phyloP scores from a whole-genome alignment of 1,140 invertebrate genomes.

The Pararge aegeria region DNA sequence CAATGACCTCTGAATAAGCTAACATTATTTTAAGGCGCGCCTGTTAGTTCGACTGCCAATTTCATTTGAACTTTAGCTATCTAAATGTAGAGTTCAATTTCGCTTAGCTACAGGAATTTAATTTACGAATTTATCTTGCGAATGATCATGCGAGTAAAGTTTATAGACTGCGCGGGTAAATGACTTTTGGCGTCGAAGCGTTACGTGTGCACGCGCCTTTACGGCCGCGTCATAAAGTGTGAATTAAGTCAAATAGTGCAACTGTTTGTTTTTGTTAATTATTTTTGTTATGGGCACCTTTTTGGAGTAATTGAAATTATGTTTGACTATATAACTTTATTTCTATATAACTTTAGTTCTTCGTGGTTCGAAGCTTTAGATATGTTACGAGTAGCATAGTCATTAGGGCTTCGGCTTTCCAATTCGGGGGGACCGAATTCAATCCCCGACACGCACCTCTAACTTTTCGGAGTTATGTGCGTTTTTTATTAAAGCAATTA shows the following conservation, averaged over 20 bases:
- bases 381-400: too few relatives aligned
- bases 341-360: too few relatives aligned
- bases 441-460: too few relatives aligned
- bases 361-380: too few relatives aligned
- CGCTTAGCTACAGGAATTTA: constrained; percentile 44
- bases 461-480: too few relatives aligned
- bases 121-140: constrained; percentile 72
- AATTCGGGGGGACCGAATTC: too few relatives aligned
- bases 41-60: constrained; percentile 29
- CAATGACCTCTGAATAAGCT: constrained; percentile 46
- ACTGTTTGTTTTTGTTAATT: constrained; percentile 34
- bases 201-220: constrained; percentile 30
- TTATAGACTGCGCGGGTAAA: constrained; percentile 57
- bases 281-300: constrained; percentile 17
- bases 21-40: constrained; percentile 62
- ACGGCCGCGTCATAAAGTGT: constrained; percentile 37
- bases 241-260: constrained; percentile 35
- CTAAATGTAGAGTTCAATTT: constrained; percentile 30
- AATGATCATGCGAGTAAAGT: constrained; percentile 68
- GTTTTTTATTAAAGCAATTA: too few relatives aligned
- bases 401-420: too few relatives aligned
- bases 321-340: too few relatives aligned
- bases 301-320: constrained; percentile 28
- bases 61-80: constrained; percentile 24
- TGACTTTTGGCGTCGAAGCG: constrained; percentile 41